Evolutionary conservation across 2,888 invertebrate genomes (phyloP), one percentile per base, ranked within the genome.

Genomic region (Ophion ventricosus): DNA sequence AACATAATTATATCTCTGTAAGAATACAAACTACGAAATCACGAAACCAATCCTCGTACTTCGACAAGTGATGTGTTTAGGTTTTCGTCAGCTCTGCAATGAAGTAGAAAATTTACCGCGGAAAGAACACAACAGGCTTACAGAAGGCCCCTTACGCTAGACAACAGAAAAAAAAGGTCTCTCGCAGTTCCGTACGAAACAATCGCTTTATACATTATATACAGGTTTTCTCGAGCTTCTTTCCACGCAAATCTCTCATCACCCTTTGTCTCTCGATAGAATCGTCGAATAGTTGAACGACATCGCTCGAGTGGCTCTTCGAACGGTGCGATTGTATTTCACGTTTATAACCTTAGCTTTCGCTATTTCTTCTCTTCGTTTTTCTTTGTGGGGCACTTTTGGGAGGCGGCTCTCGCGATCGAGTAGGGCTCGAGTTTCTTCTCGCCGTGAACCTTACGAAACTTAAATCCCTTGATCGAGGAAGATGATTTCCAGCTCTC

Each of bases 151-250:
- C 87, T 87, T 88, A 87, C 81, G 77, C 87, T 89, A 89, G 85
- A 87, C 25, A 87, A 87, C 87, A 86, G 79, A 84, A 85, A 80
- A 85, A 80, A 81, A 86, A 85, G 85, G 88, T 90, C 87, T 90
- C 87, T 90, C 88, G 87, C 88, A 90, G 89, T 85, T 83, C 43
- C 89, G 90, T 92, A 91, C 90, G 86, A 90, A 92, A 91, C 91
- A 92, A 87, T 89, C 88, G 82, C 91, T 92, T 92, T 92, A 91
- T 92, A 92, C 92, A 92, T 88, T 92, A 92, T 92, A 89, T 92
- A 92, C 92, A 92, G 88, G 83, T 86, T 80, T 43, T 85, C 86
- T 84, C 80, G 84, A 84, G 78, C 78, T 82, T 82, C 82, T 69
- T 80, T 86, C 80, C 76, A 43, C 43, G 43, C 14, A 80, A 81